Evolutionary conservation across 30 jellyfish, hydroid and myxozoan species (phyloP), one percentile per base, ranked within the genome.

Genomic region (Nemopilema nomurai): DNA sequence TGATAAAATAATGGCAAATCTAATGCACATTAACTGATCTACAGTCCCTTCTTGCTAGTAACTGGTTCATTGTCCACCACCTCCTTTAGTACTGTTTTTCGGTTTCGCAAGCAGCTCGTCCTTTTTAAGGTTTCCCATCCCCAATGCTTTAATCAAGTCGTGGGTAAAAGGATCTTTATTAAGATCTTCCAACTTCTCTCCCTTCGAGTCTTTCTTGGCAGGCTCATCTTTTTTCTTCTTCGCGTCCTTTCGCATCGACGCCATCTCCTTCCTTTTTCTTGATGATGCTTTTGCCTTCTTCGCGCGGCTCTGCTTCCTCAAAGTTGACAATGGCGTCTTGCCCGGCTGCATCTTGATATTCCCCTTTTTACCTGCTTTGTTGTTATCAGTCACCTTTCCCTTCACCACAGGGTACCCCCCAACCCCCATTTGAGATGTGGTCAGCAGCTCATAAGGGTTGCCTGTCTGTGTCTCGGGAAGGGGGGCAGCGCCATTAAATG

Each of bases 401-500:
- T 70, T 71, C 8, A 80, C 64, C 3, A 83, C 80, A 62, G 85
- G 78, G 29, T 50, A 41, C 22, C 87, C 93, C 1, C 28, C 22
- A 23, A 76, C 69, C 1, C 30, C 30, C 8, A 24, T 13, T 65
- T 74, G 93, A 8, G 87, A 63, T 9, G 87, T 69, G 27, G 93
- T 73, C 53, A 84, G 74, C n/a, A 65, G 62, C 65, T 84, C 87
- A 20, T 32, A 84, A 1, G 93, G 81, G 28, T 41, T 83, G n/a
- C 83, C 80, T 1, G 13, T 73, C 51, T 71, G 79, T 17, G 80
- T 25, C 0, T 79, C 71, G 4, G 74, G 72, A 26, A 31, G 26
- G 30, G 76, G 76, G 49, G 57, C 63, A 28, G 53, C 81, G 1
- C 81, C 81, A 21, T 77, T 53, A 67, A 53, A 23, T 0, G 62